Base-by-base conservation (phyloP, 2,888 invertebrate species). In the Aquatica leii region DNA sequence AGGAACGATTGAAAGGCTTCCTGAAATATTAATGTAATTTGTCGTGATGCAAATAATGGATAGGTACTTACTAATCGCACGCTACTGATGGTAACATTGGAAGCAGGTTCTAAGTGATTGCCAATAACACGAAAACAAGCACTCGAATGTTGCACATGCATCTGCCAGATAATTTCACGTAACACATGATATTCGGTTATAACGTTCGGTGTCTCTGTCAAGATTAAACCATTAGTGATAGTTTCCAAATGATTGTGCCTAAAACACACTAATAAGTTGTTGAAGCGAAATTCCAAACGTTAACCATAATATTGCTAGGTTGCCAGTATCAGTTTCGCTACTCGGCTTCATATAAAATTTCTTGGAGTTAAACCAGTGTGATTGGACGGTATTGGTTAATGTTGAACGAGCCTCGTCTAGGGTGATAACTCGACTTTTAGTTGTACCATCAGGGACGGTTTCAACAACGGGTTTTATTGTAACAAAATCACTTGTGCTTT, bases 161-260 rank as follows among this genome's bases (percentile, higher is more conserved):
- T 62, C 65, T 82, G 81, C 80, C 80, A 81, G 20, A 81, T 68
- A 15, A 81, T 66, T 69, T 82, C 82, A 49, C 82, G 66, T 59
- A 81, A 75, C 2, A 80, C 77, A 71, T 79, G 79, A 69, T 81
- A 81, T 65, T 82, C 81, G 0, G 80, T 72, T 15, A 81, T 71
- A 34, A 81, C 68, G 15, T 69, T 77, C 0, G 75, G 70, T 8
- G 67, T 70, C 35, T 71, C 70, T 1, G 74, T 61, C 1, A 63
- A 60, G 12, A 78, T 61, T 21, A 80, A 66, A 4, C 77, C 76
- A 43, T 71, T 69, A 1, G 75, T 71, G 66, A 73, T 66, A 8
- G 74, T 62, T 41, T 72, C 66, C 21, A 80, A 58, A 67, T 72
- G 76, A 35, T 75, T 62, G 48, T 81, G 78, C 80, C 80, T 80